These are phyloP conservation scores for Tyria jacobaeae DNA, from an alignment of 2,888 invertebrate genomes.

Conservation along the genomic window DNA sequence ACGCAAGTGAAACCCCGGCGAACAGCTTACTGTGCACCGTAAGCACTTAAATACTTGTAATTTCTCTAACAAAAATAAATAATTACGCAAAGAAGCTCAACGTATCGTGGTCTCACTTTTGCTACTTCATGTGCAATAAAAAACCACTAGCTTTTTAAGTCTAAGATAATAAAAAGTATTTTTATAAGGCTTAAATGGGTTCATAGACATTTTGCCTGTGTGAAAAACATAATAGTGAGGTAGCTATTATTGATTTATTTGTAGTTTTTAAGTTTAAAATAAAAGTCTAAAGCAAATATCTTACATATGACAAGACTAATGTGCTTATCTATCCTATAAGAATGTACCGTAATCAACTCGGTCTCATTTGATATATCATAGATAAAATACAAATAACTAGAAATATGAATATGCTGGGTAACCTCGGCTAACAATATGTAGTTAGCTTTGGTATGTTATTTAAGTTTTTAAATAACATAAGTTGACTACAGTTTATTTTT, in stretches of 20 bases:
- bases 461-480: conserved; percentile 24
- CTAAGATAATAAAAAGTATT: conserved; percentile 39
- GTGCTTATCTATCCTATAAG: no score
- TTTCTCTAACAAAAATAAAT: not conserved
- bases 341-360: not conserved
- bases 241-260: not conserved
- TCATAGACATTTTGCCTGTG: not conserved
- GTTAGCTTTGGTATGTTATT: not conserved
- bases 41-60: not conserved
- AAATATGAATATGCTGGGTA: not conserved
- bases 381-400: not conserved
- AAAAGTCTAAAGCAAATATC: conserved; percentile 1
- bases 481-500: conserved; percentile 36
- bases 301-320: no score
- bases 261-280: conserved; percentile 1
- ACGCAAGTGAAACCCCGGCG: no score
- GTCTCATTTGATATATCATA: not conserved
- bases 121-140: conserved; percentile 23
- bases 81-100: not conserved
- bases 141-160: conserved; percentile 35
- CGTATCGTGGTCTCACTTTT: not conserved
- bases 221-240: conserved; percentile 19
- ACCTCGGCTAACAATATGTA: not conserved
- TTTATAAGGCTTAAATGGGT: conserved; percentile 26
- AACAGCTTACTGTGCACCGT: no score